Conservation (phyloP, 2,113 vertebrate genomes). For the Odontesthes bonariensis region DNA sequence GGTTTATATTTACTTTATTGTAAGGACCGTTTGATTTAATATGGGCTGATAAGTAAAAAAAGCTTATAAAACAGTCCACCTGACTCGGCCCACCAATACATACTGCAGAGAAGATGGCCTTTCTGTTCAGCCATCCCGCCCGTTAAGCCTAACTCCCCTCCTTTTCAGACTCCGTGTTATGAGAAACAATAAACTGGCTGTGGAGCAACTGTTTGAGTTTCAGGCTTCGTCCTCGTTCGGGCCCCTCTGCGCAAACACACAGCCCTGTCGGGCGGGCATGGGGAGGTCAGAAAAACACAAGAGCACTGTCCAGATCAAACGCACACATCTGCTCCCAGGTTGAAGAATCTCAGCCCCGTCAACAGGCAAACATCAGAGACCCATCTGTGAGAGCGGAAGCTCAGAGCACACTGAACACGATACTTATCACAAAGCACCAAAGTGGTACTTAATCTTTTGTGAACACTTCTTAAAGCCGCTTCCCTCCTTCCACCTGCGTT, state of each 20-base stretch:
- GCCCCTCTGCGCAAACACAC: conserved; percentile 64
- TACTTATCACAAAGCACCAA: conserved; percentile 9
- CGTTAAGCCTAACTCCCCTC: conserved; percentile 11
- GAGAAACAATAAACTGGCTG: conserved; percentile 40
- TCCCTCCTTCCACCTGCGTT: conserved; percentile 2
- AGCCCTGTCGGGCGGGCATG: conserved; percentile 15
- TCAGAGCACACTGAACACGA: not conserved
- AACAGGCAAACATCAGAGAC: not conserved
- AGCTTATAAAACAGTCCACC: not conserved
- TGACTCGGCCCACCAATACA: not conserved
- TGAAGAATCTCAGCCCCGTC: conserved; percentile 15
- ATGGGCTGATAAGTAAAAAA: not conserved
- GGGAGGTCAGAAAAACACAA: conserved; percentile 12
- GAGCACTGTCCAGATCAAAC: conserved; percentile 57
- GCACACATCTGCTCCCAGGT: conserved; percentile 53
- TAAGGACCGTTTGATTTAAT: not conserved
- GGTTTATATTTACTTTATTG: too few relatives aligned
- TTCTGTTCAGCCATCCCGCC: conserved; percentile 19
- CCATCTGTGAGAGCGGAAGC: conserved; percentile 1
- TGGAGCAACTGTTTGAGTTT: conserved; percentile 68
- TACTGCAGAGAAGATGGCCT: conserved; percentile 10
- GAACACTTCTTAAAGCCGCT: conserved; percentile 17
- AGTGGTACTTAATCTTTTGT: not conserved
- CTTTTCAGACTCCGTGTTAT: conserved; percentile 55
- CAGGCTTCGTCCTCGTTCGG: conserved; percentile 33